Evolutionary conservation across 2,113 vertebrate species (phyloP).

Genomic region (Melanocharis versteri): DNA sequence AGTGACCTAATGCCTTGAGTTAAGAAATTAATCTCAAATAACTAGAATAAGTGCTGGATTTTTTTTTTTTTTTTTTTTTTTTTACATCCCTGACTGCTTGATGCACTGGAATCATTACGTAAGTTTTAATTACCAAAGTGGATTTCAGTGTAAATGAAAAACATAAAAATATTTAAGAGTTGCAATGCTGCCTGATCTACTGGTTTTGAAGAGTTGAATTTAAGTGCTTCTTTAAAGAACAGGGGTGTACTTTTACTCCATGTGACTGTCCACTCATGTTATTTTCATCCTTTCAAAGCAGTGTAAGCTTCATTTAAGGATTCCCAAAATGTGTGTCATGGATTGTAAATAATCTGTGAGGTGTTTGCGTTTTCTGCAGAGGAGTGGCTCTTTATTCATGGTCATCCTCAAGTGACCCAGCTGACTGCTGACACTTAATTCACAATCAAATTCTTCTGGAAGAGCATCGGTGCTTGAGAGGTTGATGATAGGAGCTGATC

Average conservation of each 20-base stretch:
- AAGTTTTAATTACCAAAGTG: not conserved
- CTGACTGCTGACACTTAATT: not conserved
- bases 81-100: not conserved
- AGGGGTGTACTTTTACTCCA: accelerated
- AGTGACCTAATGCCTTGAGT: not conserved
- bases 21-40: conserved; percentile 32
- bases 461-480: not conserved
- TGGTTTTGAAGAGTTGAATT: not conserved
- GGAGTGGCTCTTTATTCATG: not conserved
- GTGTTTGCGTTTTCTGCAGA: not conserved
- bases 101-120: not conserved
- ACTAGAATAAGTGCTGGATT: not conserved
- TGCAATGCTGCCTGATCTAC: not conserved
- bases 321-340: not conserved
- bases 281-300: not conserved
- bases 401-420: not conserved
- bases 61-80: not conserved
- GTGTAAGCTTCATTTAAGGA: not conserved
- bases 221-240: not conserved
- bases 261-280: not conserved
- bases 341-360: not conserved
- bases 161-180: not conserved
- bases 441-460: not conserved
- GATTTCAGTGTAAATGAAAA: not conserved
- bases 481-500: not conserved